Evolutionary conservation across 2,888 invertebrate species (phyloP), one percentile per base, ranked within the genome.

Genomic region (Drosophila imparisetae): DNA sequence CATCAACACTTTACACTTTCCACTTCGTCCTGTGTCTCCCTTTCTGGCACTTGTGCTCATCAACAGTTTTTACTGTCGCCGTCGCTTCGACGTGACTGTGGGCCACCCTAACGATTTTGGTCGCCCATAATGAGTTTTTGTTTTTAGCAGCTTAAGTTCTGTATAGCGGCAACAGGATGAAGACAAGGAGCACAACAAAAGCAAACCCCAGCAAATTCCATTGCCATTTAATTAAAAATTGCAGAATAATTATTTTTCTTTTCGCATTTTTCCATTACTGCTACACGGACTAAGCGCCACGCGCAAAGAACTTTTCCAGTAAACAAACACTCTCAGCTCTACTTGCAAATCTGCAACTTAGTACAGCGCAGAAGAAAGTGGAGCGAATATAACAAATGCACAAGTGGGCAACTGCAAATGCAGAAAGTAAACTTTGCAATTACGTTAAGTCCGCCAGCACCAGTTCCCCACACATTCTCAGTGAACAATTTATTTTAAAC

Each of bases 211-310:
- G 81, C 81, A 78, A 78, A 81, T 86, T 73, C 79, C 80, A 87
- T 86, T 87, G 81, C 86, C 86, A 89, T 87, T 87, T 87, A 87
- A 87, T 87, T 87, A 87, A 89, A 87, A 87, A 87, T 89, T 87
- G 89, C 89, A 89, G 89, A 83, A 89, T 89, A 83, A 89, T 89
- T 89, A 85, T 83, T 85, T 89, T 87, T 80, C 80, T 78, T 89
- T 78, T 80, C 74, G 75, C 78, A 67, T 68, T 70, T 77, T 8
- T 69, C 64, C 61, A 62, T 50, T 58, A 64, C 58, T 74, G 40
- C 34, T 15, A 53, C 61, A 67, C 69, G 57, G 63, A 42, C 68
- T 50, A 57, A 45, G 61, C 54, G 57, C 48, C 42, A 24, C 38
- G 78, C 57, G 38, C 29, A 65, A 71, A 40, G 15, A 29, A 53